Evolutionary conservation across 2,888 invertebrate genomes (phyloP).

Genomic region (Coecobrya sp.): DNA sequence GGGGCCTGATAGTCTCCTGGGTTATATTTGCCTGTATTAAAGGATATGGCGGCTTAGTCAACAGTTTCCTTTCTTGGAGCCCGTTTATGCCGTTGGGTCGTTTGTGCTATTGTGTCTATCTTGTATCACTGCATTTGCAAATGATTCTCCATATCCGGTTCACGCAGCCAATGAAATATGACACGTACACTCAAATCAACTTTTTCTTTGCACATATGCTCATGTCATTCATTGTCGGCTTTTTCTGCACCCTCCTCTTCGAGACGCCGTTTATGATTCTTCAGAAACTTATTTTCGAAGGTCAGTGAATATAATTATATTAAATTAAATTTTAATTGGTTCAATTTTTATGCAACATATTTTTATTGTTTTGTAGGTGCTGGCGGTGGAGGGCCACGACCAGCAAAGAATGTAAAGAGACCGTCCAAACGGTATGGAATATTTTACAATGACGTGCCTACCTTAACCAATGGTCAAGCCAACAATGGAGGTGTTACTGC

Average conservation of each 20-base stretch:
- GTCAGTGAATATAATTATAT: constrained; percentile 6
- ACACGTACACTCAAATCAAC: constrained; percentile 80
- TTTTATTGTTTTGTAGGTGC: constrained; percentile 6
- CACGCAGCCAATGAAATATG: constrained; percentile 77
- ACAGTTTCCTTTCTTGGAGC: constrained; percentile 85
- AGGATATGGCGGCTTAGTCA: constrained; percentile 86
- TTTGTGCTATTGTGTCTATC: constrained; percentile 83
- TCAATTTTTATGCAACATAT: too few species aligned
- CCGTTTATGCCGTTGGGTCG: constrained; percentile 85
- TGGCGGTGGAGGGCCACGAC: not conserved
- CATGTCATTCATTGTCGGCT: constrained; percentile 81
- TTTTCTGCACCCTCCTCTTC: constrained; percentile 76
- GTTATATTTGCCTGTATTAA: constrained; percentile 86
- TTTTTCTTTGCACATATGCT: constrained; percentile 82
- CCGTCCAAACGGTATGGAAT: constrained; percentile 26
- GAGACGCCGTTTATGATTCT: constrained; percentile 84
- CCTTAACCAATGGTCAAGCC: not conserved
- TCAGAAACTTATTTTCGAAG: constrained; percentile 81
- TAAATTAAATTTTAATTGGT: not conserved
- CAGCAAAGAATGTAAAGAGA: not conserved
- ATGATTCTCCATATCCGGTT: constrained; percentile 78
- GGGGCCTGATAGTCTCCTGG: constrained; percentile 86
- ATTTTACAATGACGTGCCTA: constrained; percentile 12
- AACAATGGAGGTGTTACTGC: not conserved
- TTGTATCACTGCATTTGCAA: constrained; percentile 84